Percentiles rank a stretch among this genome's conserved stretches.
Conservation (phyloP, 2,113 vertebrate genomes). For the Pangasianodon gigas region DNA sequence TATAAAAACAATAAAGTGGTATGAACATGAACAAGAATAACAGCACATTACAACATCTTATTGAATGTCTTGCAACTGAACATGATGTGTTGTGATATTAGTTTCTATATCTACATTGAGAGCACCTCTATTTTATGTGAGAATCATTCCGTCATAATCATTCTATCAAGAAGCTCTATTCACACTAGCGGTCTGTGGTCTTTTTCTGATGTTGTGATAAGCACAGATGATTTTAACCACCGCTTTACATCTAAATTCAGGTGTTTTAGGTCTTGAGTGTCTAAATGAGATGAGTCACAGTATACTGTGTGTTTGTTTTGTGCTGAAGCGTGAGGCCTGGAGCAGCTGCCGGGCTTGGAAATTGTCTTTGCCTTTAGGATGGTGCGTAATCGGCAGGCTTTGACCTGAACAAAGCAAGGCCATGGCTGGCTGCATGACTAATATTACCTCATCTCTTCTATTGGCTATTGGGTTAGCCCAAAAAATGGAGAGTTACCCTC, state of each 20-base stretch:
- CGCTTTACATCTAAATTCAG: constrained; percentile 57
- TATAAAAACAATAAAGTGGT: too few relatives aligned
- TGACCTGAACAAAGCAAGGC: constrained; percentile 65
- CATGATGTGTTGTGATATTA: background rate
- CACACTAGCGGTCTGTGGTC: constrained; percentile 49
- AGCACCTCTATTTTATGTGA: constrained; percentile 18
- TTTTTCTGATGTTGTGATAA: constrained; percentile 55
- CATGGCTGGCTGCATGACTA: constrained; percentile 65
- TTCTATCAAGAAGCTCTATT: constrained; percentile 39
- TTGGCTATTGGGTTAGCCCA: constrained; percentile 50
- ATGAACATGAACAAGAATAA: too few relatives aligned
- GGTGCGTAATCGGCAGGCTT: constrained; percentile 67
- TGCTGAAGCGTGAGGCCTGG: constrained; percentile 37
- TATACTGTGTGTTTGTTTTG: constrained; percentile 45
- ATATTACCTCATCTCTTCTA: constrained; percentile 65
- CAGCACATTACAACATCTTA: background rate
- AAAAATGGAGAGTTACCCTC: background rate
- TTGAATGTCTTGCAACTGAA: background rate
- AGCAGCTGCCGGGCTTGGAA: constrained; percentile 58
- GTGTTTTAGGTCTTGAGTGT: constrained; percentile 53
- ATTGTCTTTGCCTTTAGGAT: constrained; percentile 58
- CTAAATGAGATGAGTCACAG: constrained; percentile 52
- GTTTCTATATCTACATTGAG: constrained; percentile 21
- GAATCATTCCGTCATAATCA: background rate
- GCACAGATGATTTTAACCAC: constrained; percentile 57